A percentile compares a stretch with the other conserved stretches of the same genome.
phyloP scores from a whole-genome alignment of 1,140 invertebrate species.

The Apolygus lucorum region DNA sequence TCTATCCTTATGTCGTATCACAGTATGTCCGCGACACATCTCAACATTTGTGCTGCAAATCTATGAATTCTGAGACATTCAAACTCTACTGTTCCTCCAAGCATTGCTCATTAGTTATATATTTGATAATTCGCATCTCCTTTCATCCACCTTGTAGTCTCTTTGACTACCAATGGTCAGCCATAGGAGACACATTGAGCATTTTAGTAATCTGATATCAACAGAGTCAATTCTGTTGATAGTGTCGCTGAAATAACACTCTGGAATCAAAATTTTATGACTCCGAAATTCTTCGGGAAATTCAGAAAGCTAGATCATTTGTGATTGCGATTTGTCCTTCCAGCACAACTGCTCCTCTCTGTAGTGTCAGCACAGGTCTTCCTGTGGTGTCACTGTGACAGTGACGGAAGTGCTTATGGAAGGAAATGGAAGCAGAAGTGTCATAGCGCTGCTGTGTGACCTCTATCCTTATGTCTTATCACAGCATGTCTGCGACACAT shows the following conservation, averaged over 20 bases:
- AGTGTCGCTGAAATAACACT: background rate
- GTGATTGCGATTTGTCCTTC: background rate
- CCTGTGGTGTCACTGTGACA: background rate
- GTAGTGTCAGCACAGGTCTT: background rate
- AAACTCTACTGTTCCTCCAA: too few relatives aligned
- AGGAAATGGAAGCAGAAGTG: background rate
- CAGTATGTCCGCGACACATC: background rate
- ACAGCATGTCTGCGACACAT: background rate
- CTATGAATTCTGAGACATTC: too few relatives aligned
- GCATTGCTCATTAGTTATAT: too few relatives aligned
- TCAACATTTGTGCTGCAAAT: background rate
- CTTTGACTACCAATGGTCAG: too few relatives aligned
- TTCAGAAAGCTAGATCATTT: too few relatives aligned
- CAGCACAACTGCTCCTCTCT: conserved; percentile 4
- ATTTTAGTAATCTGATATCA: too few relatives aligned
- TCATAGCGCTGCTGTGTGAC: conserved; percentile 19
- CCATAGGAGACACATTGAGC: too few relatives aligned
- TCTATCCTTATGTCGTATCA: conserved; percentile 24
- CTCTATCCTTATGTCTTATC: conserved; percentile 24
- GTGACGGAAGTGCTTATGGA: conserved; percentile 6
- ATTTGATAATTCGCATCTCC: too few relatives aligned
- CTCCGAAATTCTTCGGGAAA: too few relatives aligned
- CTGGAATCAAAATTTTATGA: too few relatives aligned
- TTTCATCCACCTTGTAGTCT: too few relatives aligned
- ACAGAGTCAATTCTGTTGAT: too few relatives aligned